Evolutionary conservation across 1,140 invertebrate species (phyloP).

Genomic region (Musca domestica): DNA sequence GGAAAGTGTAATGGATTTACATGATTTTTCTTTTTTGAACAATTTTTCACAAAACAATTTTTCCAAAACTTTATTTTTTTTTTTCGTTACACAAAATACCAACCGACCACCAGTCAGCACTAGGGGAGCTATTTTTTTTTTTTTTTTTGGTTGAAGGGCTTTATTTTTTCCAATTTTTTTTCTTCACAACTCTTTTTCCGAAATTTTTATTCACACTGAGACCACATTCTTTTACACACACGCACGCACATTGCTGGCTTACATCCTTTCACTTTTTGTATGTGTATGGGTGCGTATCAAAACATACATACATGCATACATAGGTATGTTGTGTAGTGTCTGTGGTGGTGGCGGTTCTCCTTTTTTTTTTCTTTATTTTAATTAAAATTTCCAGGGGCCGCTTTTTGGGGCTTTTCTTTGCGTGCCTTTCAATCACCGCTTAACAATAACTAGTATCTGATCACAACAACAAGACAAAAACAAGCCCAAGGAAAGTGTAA

Average conservation of each 20-base stretch:
- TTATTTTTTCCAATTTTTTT: neutral
- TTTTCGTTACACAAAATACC: neutral
- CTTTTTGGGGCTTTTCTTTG: no score
- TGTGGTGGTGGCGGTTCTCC: conserved; percentile 17
- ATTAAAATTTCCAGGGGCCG: no score
- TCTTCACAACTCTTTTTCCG: neutral
- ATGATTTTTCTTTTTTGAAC: neutral
- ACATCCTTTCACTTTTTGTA: no score
- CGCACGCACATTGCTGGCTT: no score
- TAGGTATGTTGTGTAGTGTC: conserved; percentile 4
- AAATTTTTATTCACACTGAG: no score
- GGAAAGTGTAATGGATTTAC: neutral
- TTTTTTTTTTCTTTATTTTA: neutral
- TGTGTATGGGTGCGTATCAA: no score
- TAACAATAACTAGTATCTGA: no score
- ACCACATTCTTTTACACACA: no score
- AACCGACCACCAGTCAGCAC: conserved; percentile 18
- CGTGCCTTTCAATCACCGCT: no score
- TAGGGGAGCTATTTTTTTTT: neutral
- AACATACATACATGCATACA: neutral
- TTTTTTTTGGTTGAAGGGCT: neutral
- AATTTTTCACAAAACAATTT: neutral
- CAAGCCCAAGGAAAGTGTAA: no score
- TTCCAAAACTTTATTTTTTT: neutral
- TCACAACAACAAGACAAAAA: no score